Evolutionary conservation across 2,113 vertebrate species (phyloP).

Genomic region (Craseonycteris thonglongyai): DNA sequence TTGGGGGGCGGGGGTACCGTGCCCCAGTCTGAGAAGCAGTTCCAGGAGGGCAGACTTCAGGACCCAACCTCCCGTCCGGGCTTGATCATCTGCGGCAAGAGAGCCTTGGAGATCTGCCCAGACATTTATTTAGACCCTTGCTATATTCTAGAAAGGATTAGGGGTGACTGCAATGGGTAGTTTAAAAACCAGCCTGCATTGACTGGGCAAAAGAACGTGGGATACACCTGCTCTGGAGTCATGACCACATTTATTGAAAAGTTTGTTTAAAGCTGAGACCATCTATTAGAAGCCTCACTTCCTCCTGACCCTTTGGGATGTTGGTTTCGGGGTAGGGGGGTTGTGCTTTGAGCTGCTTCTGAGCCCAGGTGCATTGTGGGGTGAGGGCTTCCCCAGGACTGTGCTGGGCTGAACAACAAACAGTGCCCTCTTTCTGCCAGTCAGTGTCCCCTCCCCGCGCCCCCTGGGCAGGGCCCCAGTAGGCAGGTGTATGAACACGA

Average conservation of each 20-base stretch:
- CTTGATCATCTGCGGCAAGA: background rate
- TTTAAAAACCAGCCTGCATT: background rate
- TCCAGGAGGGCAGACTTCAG: background rate
- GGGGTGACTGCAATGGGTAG: background rate
- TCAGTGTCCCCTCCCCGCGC: too few species aligned
- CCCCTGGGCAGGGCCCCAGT: accelerated
- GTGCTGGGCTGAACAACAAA: background rate
- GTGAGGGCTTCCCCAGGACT: background rate
- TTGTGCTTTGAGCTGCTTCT: background rate
- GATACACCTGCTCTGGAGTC: background rate
- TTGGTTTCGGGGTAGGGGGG: background rate
- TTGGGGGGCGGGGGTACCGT: background rate
- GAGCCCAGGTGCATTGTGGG: accelerated
- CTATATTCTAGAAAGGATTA: background rate
- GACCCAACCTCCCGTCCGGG: background rate
- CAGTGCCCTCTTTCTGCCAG: too few species aligned
- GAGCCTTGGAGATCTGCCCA: background rate
- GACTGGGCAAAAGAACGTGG: background rate
- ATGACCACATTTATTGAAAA: background rate
- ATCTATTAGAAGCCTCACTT: background rate
- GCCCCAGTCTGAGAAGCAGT: too few species aligned
- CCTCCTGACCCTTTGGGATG: background rate
- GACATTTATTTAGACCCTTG: background rate
- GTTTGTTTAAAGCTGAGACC: background rate
- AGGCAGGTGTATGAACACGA: background rate